Evolutionary conservation across 2,797 vertebrate genomes (phyloP), one percentile per base, ranked within the genome.

Genomic region (Carduelis carduelis): DNA sequence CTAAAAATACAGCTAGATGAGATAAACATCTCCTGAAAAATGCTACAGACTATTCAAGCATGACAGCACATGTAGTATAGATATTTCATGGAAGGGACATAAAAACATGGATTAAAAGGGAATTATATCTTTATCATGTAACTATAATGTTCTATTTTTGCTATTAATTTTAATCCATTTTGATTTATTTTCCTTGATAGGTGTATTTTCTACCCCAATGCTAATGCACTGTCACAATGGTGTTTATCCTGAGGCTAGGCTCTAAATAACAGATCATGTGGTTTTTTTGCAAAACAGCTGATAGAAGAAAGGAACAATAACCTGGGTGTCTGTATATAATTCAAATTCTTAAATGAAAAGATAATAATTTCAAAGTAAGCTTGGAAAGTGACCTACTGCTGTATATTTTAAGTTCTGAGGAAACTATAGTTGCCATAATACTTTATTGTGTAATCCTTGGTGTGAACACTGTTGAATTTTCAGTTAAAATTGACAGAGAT

Each of bases 401-500:
- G 11, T 64, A 41, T 53, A 68, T 34, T 94, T n/a, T 34, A 39
- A 83, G 6, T 80, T 89, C 46, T 75, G 63, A 75, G 53, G 47
- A 91, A 71, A 37, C n/a, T 47, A 16, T 5, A 46, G 5, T 69
- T 86, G 12, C 28, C 78, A 61, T 66, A 65, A 68, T 44, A 60
- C 12, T 56, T 30, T 68, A 22, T 27, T 84, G 37, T 56, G 49
- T 71, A 82, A 56, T 57, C 64, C 24, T 85, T 71, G 30, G 64
- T 86, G 34, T 41, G 81, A 95, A 65, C 20, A 34, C 39, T 84
- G 44, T 44, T 90, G 66, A 70, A 95, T 92, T 97, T 91, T 60
- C 80, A 90, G 64, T 66, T 78, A 92, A 89, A 85, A 87, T 46
- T 93, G 78, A 79, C 74, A 89, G 30, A 95, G 77, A 97, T 97